A percentile compares a stretch with the other conserved stretches of the same genome.
Evolutionary conservation across 1,140 invertebrate genomes (phyloP).

Genomic region (Coboldia fuscipes): DNA sequence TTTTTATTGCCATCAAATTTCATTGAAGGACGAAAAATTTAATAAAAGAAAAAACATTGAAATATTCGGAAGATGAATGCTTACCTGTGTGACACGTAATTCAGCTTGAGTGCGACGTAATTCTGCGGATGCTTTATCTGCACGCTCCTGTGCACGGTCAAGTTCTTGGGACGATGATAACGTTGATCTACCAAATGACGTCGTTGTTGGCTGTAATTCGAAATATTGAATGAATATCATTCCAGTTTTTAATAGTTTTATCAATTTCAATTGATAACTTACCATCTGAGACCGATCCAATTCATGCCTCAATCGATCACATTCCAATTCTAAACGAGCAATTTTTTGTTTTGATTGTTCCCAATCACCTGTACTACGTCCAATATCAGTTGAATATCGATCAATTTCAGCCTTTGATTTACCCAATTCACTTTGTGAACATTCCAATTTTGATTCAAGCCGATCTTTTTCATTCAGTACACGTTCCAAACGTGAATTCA

Average conservation of each 20-base stretch:
- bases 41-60: neutral
- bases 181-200: slow-evolving; percentile 54
- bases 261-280: no score
- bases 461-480: slow-evolving; percentile 75
- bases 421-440: slow-evolving; percentile 77
- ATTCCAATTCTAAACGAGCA: slow-evolving; percentile 68
- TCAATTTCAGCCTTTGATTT: slow-evolving; percentile 85
- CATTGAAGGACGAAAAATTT: neutral
- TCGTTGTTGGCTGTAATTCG: slow-evolving; percentile 10
- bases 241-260: neutral
- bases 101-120: slow-evolving; percentile 69
- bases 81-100: slow-evolving; percentile 50
- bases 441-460: slow-evolving; percentile 74
- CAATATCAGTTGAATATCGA: slow-evolving; percentile 72
- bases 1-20: neutral
- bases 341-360: slow-evolving; percentile 72
- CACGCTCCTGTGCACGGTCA: slow-evolving; percentile 65
- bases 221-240: neutral
- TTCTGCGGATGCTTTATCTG: slow-evolving; percentile 65
- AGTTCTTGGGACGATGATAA: slow-evolving; percentile 53
- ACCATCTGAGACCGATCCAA: slow-evolving; percentile 45
- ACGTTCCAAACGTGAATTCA: slow-evolving; percentile 66
- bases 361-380: slow-evolving; percentile 70
- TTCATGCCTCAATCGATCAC: slow-evolving; percentile 67
- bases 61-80: neutral